These are phyloP conservation scores for Sylvilagus floridanus DNA, from an alignment of 2,797 vertebrate genomes.

Conservation along the genomic window DNA sequence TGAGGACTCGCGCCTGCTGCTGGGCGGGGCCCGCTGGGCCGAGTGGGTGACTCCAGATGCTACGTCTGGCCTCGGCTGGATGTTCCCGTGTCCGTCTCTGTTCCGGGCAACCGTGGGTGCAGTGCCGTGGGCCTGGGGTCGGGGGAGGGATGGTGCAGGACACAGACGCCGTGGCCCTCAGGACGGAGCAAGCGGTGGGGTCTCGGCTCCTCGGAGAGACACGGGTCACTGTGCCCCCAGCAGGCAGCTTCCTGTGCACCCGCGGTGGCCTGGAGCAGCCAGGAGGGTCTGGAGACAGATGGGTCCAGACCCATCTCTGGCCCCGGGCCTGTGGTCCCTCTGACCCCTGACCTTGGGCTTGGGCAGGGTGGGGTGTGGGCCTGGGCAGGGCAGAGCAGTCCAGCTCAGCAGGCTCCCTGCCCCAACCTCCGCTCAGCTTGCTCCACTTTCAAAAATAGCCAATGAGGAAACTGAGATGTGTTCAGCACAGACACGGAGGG, in stretches of 20 bases:
- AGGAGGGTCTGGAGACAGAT: too few relatives aligned
- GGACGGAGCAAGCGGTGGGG: too few relatives aligned
- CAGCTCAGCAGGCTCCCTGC: constrained; percentile 56
- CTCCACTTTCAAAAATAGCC: constrained; percentile 87
- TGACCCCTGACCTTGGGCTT: neutral
- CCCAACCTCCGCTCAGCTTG: constrained; percentile 78
- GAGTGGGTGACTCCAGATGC: neutral
- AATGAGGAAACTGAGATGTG: constrained; percentile 89
- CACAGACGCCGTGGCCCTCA: rapidly evolving
- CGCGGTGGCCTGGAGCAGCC: neutral
- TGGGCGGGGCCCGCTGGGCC: neutral
- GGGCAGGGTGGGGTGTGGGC: neutral
- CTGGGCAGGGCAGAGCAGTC: neutral
- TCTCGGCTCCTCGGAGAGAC: too few relatives aligned
- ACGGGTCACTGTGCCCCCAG: too few relatives aligned
- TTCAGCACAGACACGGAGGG: constrained; percentile 86
- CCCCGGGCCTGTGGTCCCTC: too few relatives aligned
- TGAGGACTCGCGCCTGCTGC: neutral
- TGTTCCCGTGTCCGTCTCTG: neutral
- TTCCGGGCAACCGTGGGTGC: neutral
- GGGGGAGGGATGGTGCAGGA: neutral
- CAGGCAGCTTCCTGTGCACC: neutral
- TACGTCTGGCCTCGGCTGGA: neutral
- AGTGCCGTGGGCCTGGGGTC: too few relatives aligned
- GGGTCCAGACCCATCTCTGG: too few relatives aligned